Base-by-base conservation (phyloP, 2,113 vertebrate genomes). In the Chunga burmeisteri region DNA sequence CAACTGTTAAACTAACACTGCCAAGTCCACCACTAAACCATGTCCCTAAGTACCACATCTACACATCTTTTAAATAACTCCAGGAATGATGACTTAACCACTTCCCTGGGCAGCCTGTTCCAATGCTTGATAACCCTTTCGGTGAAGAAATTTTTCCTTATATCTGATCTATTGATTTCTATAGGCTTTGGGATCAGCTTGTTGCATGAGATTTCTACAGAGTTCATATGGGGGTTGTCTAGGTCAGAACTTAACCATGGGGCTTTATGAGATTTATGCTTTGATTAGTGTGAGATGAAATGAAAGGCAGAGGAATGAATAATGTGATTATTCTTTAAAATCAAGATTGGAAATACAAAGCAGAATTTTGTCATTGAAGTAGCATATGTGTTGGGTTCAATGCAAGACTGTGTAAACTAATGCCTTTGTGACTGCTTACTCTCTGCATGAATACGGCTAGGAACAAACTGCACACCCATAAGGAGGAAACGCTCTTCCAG, bases 221-320 rank as follows among this genome's bases (percentile, higher is more conserved):
- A 87, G 22, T 53, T 91, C 10, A 1, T 16, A 25, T 10, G 20
- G 12, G 20, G 18, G 6, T 23, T 86, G 32, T 42, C 42, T 58
- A 56, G 66, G 30, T 44, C 84, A 91, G 27, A 81, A 46, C 4
- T 88, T 67, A 21, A 72, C 34, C 44, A 44, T 6, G 13, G 20
- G 11, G 6, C 18, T 75, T 47, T 27, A 36, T 46, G 50, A 80
- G 66, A 50, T 88, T 90, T 85, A 18, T 62, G 22, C 9, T 63
- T 30, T 87, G 86, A n/a, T 85, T 68, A 10, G 0, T 32, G 12
- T 80, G 83, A 53, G 52, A 66, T 59, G 81, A 91, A 75, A 94
- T 34, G 18, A 93, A 96, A 89, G 61, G 25, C 73, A 53, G 36
- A 89, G 40, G 62, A 72, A 93, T 62, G 53, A 94, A 72, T 66